Evolutionary conservation across 2,113 vertebrate genomes (phyloP).

Genomic region (Aleadryas rufinucha): DNA sequence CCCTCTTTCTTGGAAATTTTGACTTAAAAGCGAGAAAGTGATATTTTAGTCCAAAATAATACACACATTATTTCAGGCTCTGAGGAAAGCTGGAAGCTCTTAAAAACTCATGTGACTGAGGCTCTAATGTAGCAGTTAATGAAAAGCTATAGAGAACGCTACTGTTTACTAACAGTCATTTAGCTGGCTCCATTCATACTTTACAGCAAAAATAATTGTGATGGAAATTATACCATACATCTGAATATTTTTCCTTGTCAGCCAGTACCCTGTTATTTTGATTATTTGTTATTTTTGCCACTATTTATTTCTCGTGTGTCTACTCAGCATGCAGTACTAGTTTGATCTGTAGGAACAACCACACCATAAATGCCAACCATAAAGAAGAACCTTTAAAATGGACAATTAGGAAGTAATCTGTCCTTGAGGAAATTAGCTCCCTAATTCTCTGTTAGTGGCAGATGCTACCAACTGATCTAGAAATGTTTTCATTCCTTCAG

Average conservation of each 20-base stretch:
- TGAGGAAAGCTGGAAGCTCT: not conserved
- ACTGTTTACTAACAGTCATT: constrained; percentile 10
- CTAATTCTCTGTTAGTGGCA: constrained; percentile 22
- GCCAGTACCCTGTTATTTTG: not conserved
- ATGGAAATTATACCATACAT: not conserved
- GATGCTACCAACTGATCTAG: constrained; percentile 12
- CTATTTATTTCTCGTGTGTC: not conserved
- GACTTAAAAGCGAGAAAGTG: not conserved
- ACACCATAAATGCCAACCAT: not conserved
- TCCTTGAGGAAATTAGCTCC: constrained; percentile 33
- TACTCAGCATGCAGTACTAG: not conserved
- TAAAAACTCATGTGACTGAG: not conserved
- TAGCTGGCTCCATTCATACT: not conserved
- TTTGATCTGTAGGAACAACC: not conserved
- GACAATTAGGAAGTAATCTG: constrained; percentile 36
- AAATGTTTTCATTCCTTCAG: not conserved
- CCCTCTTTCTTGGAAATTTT: not conserved
- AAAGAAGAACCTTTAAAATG: constrained; percentile 40
- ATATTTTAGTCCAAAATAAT: not conserved
- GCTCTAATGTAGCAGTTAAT: not conserved
- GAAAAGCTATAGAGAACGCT: not conserved
- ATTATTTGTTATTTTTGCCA: not conserved
- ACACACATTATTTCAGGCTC: not conserved
- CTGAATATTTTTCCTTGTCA: not conserved
- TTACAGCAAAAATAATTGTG: not conserved